Percentiles rank a stretch among this genome's conserved stretches.
Conservation (phyloP, 2,113 vertebrate genomes). For the Cygnus buccinator region DNA sequence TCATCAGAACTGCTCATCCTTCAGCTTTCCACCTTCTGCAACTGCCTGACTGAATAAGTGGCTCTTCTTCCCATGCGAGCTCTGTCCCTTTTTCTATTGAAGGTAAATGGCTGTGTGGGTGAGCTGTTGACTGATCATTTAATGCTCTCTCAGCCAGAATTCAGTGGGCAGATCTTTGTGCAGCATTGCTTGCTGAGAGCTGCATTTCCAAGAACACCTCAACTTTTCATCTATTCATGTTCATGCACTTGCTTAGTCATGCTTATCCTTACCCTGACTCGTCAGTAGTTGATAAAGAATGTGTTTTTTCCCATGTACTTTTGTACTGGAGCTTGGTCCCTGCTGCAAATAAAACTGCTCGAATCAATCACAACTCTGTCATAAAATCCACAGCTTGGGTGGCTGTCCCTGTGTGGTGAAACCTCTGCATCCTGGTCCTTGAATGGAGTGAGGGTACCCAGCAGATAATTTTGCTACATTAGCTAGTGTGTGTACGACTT, state of each 20-base stretch:
- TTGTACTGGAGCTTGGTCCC: neutral
- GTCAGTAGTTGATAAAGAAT: neutral
- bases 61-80: neutral
- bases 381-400: neutral
- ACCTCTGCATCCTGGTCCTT: neutral
- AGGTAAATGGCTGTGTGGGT: constrained; percentile 12
- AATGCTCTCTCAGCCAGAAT: neutral
- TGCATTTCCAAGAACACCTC: neutral
- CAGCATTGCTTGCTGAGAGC: neutral
- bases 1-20: neutral
- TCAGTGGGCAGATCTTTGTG: constrained; percentile 14
- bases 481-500: neutral
- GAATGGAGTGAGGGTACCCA: neutral
- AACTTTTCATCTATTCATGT: neutral
- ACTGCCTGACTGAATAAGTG: neutral
- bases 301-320: neutral
- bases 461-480: too few relatives aligned
- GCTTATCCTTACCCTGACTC: neutral
- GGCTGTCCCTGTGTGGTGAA: neutral
- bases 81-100: neutral
- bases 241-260: neutral
- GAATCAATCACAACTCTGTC: neutral
- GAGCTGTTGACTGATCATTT: constrained; percentile 36
- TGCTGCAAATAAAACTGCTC: neutral
- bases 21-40: neutral